Evolutionary conservation across 1,140 invertebrate genomes (phyloP), one percentile per base, ranked within the genome.

Genomic region (Apocrypta bakeri): DNA sequence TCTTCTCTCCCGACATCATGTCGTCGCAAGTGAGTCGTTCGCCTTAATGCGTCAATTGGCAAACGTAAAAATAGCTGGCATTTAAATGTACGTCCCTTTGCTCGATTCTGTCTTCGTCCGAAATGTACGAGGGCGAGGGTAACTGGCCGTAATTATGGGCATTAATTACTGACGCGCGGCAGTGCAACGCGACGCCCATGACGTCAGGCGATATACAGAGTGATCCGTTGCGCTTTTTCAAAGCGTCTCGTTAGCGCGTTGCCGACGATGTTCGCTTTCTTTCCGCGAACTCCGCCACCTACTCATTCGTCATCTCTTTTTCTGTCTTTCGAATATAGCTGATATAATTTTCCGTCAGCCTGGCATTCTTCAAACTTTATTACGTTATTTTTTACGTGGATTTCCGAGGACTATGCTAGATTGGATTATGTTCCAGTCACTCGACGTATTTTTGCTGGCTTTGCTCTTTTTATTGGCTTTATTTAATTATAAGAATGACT

Each of bases 241-340:
- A 63, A 64, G 27, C 69, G 27, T 31, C 80, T 81, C 37, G 71
- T 81, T 74, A 74, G 37, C 71, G 25, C 40, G 27, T 71, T n/a
- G n/a, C n/a, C n/a, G n/a, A n/a, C n/a, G n/a, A n/a, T n/a, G n/a
- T 29, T 73, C 72, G 37, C 40, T 81, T 75, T 69, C 80, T 75
- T 81, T 81, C 73, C 29, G 12, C 63, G 73, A 81, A 81, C 63
- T 27, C 31, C n/a, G 9, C 25, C 17, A 17, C 48, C 56, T 33
- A 29, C 40, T 31, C 40, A 11, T 69, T 6, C 33, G 6, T 14
- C 66, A 4, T 11, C 66, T 61, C 11, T 4, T 14, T 48, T 48
- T 31, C 12, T 37, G 17, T 61, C 12, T 75, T 24, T n/a, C 31
- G 72, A 27, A 42, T n/a, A n/a, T 56, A 21, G 17, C 48, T 17